Base-by-base conservation (phyloP, 2,888 invertebrate genomes). In the Drosophila borborema region DNA sequence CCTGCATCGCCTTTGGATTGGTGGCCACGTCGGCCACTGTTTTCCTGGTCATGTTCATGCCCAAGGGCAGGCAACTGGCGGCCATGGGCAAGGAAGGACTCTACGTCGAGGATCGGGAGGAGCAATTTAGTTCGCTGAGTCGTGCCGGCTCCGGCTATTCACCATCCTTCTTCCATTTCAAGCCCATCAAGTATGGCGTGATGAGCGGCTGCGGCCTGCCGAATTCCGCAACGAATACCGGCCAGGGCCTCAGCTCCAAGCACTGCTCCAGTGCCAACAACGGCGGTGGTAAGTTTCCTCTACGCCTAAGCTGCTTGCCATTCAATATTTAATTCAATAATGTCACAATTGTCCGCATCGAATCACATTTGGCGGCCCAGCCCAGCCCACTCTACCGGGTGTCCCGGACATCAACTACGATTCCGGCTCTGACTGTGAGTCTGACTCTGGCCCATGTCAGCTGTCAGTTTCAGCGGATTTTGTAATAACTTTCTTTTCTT, bases 41-140 rank as follows among this genome's bases (percentile, higher is more conserved):
- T 61, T 97, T 98, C 93, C 95, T 98, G 84, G 96, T 98, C 66
- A 98, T 98, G 98, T 98, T 98, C 93, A 96, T 98, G 94, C 96
- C 98, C 40, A 98, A 97, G 94, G 98, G 98, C 38, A 94, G 98
- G 46, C 97, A 98, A 90, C 94, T 98, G 88, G 98, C 98, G 1
- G 98, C 98, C 55, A 95, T 98, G 94, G 98, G 98, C 54, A 96
- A 97, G 88, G 98, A 98, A 91, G 97, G 97, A 16, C 95, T 96
- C 77, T 96, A 96, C 93, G 95, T 96, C 78, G 96, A 96, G 89
- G 97, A 96, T 92, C 94, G 97, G 72, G 97, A 97, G 83, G 97
- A 97, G 84, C 95, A 96, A 65, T 95, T 97, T 81, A 97, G 97
- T 93, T 96, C 97, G 60, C 93, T 97, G 82, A 96, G 96, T 91